Percentiles rank a stretch among this genome's conserved stretches.
Evolutionary conservation across 2,888 invertebrate species (phyloP).

Genomic region (Chymomyza fuscimana): DNA sequence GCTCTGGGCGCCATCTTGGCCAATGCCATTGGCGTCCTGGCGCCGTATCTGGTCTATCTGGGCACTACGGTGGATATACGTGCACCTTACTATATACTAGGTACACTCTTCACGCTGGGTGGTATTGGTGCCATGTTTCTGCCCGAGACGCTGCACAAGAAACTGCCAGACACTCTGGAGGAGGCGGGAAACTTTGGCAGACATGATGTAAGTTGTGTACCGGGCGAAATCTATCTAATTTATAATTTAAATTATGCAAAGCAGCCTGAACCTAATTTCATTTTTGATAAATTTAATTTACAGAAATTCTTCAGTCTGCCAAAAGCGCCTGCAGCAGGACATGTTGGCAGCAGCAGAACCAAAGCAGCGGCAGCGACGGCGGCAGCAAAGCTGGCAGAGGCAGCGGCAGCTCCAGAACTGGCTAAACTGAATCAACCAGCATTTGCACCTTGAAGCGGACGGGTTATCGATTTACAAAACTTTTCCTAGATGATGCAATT

Average conservation of each 20-base stretch:
- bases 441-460: conserved; percentile 35
- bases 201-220: conserved; percentile 72
- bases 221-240: conserved; percentile 46
- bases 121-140: conserved; percentile 81
- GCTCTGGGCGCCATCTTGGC: conserved; percentile 82
- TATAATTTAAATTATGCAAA: conserved; percentile 63
- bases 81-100: conserved; percentile 80
- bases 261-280: conserved; percentile 64
- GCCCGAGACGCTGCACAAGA: conserved; percentile 84
- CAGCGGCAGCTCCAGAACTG: conserved; percentile 35
- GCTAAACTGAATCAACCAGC: conserved; percentile 54
- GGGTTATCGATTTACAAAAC: background rate
- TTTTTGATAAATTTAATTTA: conserved; percentile 59
- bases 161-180: conserved; percentile 84
- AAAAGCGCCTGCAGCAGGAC: conserved; percentile 64
- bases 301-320: conserved; percentile 80
- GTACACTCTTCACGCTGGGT: conserved; percentile 80
- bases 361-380: conserved; percentile 1
- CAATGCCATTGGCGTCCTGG: conserved; percentile 82
- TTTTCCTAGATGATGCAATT: background rate
- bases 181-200: conserved; percentile 83
- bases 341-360: background rate
- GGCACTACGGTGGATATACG: conserved; percentile 80
- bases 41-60: conserved; percentile 83
- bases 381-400: conserved; percentile 3